Evolutionary conservation across 2,888 invertebrate species (phyloP), one percentile per base, ranked within the genome.

Genomic region (Dastarcus helophoroides): DNA sequence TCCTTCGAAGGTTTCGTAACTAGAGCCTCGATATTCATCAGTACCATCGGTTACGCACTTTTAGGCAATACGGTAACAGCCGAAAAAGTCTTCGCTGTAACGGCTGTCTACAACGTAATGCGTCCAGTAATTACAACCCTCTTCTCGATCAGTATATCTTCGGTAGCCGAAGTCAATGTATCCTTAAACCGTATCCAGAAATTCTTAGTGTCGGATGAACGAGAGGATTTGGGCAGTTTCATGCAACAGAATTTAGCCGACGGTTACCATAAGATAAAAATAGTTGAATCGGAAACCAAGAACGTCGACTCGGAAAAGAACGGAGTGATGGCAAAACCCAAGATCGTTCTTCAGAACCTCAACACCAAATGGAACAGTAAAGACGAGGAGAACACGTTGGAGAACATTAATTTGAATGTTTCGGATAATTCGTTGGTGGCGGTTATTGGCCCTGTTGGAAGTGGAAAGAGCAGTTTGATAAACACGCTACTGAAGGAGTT

Each of bases 1-100:
- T 84, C 85, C 0, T 83, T 85, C 61, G 86, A 88, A 36, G 79
- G 90, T 62, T 91, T 90, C 56, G 78, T 85, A 4, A 81, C 89
- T 1, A 78, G 94, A 41, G 73, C 91, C 22, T 83, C 93, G 16
- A 71, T 91, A 30, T 88, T 90, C 59, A 69, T 80, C 40, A 88
- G 88, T 12, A 74, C 94, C 35, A 65, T 90, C 21, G 73, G 79
- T 2, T 88, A 74, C 54, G 77, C 81, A 14, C 61, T 84, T 10
- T 63, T 77, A 4, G 79, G 80, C 13, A 65, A 79, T 43, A 60
- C 72, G 46, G 71, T 94, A 42, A 79, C 76, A 4, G 82, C 94
- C 6, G 83, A 89, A 53, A 73, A 71, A 55, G 86, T 89, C 8
- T 91, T 90, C 60, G 81, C 90, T 31, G 72, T 90, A 32, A 84